phyloP scores from a whole-genome alignment of 2,797 vertebrate genomes.

The Spheniscus humboldti region DNA sequence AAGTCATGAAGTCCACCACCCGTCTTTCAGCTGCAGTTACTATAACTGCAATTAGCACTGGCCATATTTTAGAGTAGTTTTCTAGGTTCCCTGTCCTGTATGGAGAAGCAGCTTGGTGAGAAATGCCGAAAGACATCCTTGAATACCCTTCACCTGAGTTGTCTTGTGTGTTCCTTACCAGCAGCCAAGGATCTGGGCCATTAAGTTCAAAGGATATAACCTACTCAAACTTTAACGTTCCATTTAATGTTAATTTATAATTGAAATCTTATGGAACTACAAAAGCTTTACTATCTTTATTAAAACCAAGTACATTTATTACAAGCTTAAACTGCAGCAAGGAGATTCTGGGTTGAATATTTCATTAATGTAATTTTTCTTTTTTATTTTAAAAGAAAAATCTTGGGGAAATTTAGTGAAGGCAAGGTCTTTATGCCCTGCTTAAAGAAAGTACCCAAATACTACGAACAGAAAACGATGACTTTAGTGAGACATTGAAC shows the following conservation, averaged over 20 bases:
- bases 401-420: not conserved
- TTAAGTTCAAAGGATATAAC: conserved; percentile 37
- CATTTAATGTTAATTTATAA: conserved; percentile 30
- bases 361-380: not conserved
- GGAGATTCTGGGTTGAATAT: not conserved
- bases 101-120: not conserved
- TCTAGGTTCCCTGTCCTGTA: not conserved
- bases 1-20: not conserved
- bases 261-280: not conserved
- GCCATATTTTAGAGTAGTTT: not conserved
- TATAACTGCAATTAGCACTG: not conserved
- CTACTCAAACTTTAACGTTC: conserved; percentile 1
- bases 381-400: conserved; percentile 4
- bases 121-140: not conserved
- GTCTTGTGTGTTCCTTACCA: not conserved
- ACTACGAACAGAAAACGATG: accelerated
- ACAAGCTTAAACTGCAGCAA: not conserved
- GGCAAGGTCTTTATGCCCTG: not conserved
- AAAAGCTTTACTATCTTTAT: conserved; percentile 24
- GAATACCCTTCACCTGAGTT: not conserved
- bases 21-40: not conserved
- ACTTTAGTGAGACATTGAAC: not conserved
- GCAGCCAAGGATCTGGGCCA: not conserved
- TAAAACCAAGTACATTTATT: conserved; percentile 5
- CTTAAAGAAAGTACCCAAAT: not conserved